phyloP scores from a whole-genome alignment of 2,888 invertebrate genomes.

The Diaperis boleti region DNA sequence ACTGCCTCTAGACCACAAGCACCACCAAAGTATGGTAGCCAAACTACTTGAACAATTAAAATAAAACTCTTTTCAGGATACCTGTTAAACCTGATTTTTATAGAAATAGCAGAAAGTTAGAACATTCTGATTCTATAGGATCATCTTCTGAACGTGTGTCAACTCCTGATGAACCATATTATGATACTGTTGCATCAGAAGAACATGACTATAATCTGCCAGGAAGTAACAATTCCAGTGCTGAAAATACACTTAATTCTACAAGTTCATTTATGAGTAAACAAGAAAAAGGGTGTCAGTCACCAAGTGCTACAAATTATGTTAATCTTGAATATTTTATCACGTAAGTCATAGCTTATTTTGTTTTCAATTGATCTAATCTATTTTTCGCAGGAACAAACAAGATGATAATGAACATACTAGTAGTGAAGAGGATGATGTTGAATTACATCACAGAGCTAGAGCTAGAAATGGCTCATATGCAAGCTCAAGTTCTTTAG shows the following conservation, averaged over 20 bases:
- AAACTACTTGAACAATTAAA: too few species aligned
- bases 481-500: constrained; percentile 67
- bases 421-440: constrained; percentile 67
- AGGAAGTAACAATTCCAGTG: constrained; percentile 72
- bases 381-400: constrained; percentile 56
- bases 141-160: constrained; percentile 72
- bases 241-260: constrained; percentile 74
- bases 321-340: constrained; percentile 94
- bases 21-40: constrained; percentile 59
- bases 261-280: constrained; percentile 69
- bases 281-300: constrained; percentile 74
- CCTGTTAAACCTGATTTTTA: constrained; percentile 56
- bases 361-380: neutral
- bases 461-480: constrained; percentile 65
- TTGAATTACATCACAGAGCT: constrained; percentile 57
- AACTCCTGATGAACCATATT: constrained; percentile 76
- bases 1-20: constrained; percentile 49
- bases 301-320: constrained; percentile 87
- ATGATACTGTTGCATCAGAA: constrained; percentile 76
- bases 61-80: constrained; percentile 44
- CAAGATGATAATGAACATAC: constrained; percentile 59
- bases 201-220: constrained; percentile 65
- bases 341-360: constrained; percentile 73
- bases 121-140: constrained; percentile 59
- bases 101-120: constrained; percentile 63